These are phyloP conservation scores for Meandrusa payeni DNA, from an alignment of 2,888 invertebrate species.

Conservation along the genomic window DNA sequence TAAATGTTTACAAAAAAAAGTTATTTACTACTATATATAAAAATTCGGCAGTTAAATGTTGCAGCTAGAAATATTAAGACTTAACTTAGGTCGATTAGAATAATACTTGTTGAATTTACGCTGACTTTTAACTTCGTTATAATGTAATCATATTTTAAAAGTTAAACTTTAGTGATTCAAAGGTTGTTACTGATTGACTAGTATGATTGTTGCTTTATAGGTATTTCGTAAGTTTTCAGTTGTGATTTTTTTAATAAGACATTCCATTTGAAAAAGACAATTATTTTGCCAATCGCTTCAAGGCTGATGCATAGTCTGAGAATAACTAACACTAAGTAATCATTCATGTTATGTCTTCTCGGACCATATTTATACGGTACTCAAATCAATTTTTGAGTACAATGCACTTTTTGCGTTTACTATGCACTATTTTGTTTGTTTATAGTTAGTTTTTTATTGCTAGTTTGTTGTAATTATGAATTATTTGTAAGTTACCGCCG, in stretches of 20 bases:
- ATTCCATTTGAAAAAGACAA: constrained; percentile 70
- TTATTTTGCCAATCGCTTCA: constrained; percentile 50
- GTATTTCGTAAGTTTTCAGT: constrained; percentile 35
- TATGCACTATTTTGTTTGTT: constrained; percentile 39
- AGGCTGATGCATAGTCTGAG: constrained; percentile 67
- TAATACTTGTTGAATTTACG: constrained; percentile 50
- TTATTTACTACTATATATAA: constrained; percentile 20
- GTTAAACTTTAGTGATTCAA: constrained; percentile 32
- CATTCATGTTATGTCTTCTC: constrained; percentile 22
- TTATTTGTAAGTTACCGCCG: constrained; percentile 26
- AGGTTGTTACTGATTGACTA: constrained; percentile 48
- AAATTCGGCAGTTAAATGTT: constrained; percentile 31
- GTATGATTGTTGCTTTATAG: constrained; percentile 29
- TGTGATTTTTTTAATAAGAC: constrained; percentile 69
- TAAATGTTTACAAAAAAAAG: constrained; percentile 14
- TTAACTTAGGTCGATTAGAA: constrained; percentile 33
- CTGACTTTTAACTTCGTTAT: constrained; percentile 68
- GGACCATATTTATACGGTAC: constrained; percentile 40
- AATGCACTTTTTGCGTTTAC: constrained; percentile 61
- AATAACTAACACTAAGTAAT: constrained; percentile 37
- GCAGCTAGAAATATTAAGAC: constrained; percentile 33
- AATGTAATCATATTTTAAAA: constrained; percentile 47
- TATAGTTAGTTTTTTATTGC: constrained; percentile 40
- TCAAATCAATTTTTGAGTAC: constrained; percentile 56
- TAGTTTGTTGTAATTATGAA: constrained; percentile 47